Base-by-base conservation (phyloP, 2,113 vertebrate species). In the Willisornis vidua region DNA sequence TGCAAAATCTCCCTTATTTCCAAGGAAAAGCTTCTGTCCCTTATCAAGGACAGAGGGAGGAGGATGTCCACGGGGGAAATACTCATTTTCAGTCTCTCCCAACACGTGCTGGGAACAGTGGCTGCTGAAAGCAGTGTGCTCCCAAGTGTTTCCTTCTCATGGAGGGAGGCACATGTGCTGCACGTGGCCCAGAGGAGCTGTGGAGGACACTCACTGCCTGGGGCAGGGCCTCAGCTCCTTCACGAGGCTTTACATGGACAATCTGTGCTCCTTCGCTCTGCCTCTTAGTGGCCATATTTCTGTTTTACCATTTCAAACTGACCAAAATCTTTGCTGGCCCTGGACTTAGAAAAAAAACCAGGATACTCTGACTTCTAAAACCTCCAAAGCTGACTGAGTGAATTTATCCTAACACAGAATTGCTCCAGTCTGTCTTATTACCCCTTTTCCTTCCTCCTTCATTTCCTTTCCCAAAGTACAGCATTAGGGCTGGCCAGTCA, bases 381-480 rank as follows among this genome's bases (percentile, higher is more conserved):
- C 14, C n/a, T 5, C 19, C 35, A 43, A 61, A 78, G 20, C 35
- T 75, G 71, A 46, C 72, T 48, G 49, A 57, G n/a, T 51, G 77
- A 74, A 25, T 70, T 93, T 59, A 46, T 83, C 55, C 75, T 78
- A 45, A 85, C 18, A n/a, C 41, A 72, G 85, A 78, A 71, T 59
- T 73, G 33, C 61, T 91, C 68, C 37, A 35, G 5, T 77, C 48
- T 94, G 14, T 62, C 91, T 76, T 85, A 89, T 85, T 93, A 63
- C 43, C 33, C 61, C 33, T 83, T 93, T 87, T 82, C 49, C 39
- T 89, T 86, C 61, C 71, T 49, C 58, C 90, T 84, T 65, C 33
- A 81, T 77, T 96, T 90, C 79, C 75, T 94, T 91, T 90, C 88
- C 83, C 63, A 14, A 81, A 92, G 48, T 14, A 11, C 6, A 88